Evolutionary conservation across 2,113 vertebrate genomes (phyloP).

Genomic region (Acrocephalus kingi): DNA sequence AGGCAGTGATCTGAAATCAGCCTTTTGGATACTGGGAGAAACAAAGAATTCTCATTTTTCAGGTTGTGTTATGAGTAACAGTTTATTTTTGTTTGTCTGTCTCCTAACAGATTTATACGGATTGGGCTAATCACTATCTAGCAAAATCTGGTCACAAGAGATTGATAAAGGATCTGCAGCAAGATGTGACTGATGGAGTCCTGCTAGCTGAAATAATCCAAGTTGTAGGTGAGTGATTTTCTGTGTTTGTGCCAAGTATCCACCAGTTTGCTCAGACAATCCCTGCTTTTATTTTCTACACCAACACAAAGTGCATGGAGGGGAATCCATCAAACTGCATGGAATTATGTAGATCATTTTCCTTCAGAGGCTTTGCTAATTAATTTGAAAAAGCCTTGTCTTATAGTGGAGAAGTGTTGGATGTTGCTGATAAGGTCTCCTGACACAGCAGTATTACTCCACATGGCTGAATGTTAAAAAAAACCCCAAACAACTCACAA

Average conservation of each 20-base stretch:
- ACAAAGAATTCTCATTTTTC: not conserved
- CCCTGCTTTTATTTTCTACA: not conserved
- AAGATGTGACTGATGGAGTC: constrained; percentile 95
- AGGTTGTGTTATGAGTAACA: not conserved
- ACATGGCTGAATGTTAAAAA: not conserved
- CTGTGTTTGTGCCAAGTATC: not conserved
- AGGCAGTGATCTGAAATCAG: not conserved
- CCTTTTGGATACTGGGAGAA: not conserved
- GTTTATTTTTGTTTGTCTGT: constrained; percentile 20
- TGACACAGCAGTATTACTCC: not conserved
- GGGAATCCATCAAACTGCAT: not conserved
- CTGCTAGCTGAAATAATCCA: constrained; percentile 97
- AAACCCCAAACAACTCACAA: not conserved
- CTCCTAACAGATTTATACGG: constrained; percentile 92
- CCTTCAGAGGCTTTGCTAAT: not conserved
- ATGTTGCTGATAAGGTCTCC: not conserved
- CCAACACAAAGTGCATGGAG: accelerated
- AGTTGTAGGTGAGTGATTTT: constrained; percentile 89
- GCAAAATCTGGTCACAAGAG: constrained; percentile 96
- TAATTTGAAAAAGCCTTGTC: not conserved
- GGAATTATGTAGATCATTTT: not conserved
- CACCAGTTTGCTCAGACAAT: not conserved
- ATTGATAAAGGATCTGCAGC: constrained; percentile 96
- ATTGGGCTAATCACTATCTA: constrained; percentile 98
- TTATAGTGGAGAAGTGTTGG: not conserved